Percentiles rank a stretch among this genome's conserved stretches.
These are phyloP conservation scores for Phasianus colchicus DNA, from an alignment of 2,113 vertebrate genomes.

Conservation along the genomic window DNA sequence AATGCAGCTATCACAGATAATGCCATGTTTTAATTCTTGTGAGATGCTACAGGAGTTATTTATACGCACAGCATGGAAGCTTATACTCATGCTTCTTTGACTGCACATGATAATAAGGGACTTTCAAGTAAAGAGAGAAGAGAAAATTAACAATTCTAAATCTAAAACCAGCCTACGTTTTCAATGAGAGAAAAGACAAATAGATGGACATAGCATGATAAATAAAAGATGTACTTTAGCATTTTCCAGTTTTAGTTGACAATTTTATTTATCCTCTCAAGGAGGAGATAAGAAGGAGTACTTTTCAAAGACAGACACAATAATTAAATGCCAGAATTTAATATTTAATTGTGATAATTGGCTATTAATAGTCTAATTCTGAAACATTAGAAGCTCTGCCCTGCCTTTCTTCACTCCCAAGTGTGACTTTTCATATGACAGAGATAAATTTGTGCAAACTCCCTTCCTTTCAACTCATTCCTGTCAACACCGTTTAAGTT, in stretches of 20 bases:
- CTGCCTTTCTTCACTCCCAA: neutral
- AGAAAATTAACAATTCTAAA: conserved; percentile 59
- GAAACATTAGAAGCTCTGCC: conserved; percentile 20
- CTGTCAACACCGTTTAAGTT: conserved; percentile 38
- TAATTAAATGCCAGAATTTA: neutral
- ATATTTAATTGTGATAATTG: conserved; percentile 21
- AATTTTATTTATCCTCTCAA: conserved; percentile 27
- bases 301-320: neutral
- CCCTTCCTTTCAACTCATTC: conserved; percentile 10
- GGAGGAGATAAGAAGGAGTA: neutral
- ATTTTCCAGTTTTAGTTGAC: neutral
- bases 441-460: conserved; percentile 23
- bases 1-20: conserved; percentile 39
- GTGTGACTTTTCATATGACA: neutral
- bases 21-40: conserved; percentile 49
- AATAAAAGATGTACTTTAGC: conserved; percentile 31
- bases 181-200: conserved; percentile 10
- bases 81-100: conserved; percentile 51
- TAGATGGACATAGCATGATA: neutral
- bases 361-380: conserved; percentile 26
- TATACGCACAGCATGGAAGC: conserved; percentile 57
- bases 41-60: conserved; percentile 52
- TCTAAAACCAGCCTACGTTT: conserved; percentile 22
- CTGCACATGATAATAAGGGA: conserved; percentile 62
- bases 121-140: conserved; percentile 22